A percentile compares a stretch with the other conserved stretches of the same genome.
Evolutionary conservation across 2,888 invertebrate species (phyloP).

Genomic region (Sinelater perroti): DNA sequence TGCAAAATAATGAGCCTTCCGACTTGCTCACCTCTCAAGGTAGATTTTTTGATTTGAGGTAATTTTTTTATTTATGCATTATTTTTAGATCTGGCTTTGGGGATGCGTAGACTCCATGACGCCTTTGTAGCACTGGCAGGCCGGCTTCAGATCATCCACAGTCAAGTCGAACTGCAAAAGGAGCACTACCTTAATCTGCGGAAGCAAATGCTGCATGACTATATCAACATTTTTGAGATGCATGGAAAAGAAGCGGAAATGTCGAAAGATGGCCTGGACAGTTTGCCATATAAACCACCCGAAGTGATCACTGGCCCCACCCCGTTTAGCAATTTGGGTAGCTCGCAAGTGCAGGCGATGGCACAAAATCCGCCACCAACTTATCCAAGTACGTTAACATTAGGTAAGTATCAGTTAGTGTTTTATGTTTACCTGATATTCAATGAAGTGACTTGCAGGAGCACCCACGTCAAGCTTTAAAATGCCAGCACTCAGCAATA

Average conservation of each 20-base stretch:
- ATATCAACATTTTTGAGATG: conserved; percentile 78
- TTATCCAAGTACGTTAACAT: conserved; percentile 55
- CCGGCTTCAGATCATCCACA: conserved; percentile 82
- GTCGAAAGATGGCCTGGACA: conserved; percentile 54
- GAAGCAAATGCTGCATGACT: conserved; percentile 81
- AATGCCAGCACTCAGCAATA: conserved; percentile 45
- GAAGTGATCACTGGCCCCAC: conserved; percentile 70
- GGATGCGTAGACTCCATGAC: conserved; percentile 84
- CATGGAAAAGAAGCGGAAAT: conserved; percentile 43
- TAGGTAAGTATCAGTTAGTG: conserved; percentile 14
- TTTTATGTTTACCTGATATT: neutral
- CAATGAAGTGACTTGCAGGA: too few species aligned
- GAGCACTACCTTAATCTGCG: conserved; percentile 85
- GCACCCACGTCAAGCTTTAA: conserved; percentile 35
- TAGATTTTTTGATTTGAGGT: conserved; percentile 46
- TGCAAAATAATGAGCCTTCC: conserved; percentile 72
- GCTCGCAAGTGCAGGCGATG: conserved; percentile 54
- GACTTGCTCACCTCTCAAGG: conserved; percentile 73
- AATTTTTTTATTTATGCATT: conserved; percentile 17
- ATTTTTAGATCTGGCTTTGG: conserved; percentile 75
- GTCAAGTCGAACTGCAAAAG: conserved; percentile 81
- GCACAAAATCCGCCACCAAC: conserved; percentile 55
- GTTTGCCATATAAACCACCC: conserved; percentile 54
- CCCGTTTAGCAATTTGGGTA: conserved; percentile 63
- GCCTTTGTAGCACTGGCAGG: conserved; percentile 89